Conservation (phyloP, 2,797 vertebrate species). For the Phoxinus dragarum region DNA sequence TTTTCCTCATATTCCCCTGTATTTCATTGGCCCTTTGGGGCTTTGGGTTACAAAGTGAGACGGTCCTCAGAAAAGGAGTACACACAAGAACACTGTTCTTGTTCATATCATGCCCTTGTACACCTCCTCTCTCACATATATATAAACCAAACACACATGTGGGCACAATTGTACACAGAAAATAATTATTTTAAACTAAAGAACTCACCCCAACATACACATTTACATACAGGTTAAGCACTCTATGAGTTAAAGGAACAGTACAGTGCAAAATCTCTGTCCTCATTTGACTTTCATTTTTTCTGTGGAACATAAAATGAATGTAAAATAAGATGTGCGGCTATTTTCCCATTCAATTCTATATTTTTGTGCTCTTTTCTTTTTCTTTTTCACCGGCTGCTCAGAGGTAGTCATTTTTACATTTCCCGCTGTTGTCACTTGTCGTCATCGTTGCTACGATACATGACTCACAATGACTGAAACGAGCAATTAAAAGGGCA, state of each 20-base stretch:
- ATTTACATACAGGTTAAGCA: not conserved
- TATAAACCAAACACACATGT: not conserved
- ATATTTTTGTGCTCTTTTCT: too few relatives aligned
- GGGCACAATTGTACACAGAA: not conserved
- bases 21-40: slow-evolving; percentile 53
- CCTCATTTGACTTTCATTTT: not conserved
- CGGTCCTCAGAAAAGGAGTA: not conserved
- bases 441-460: too few relatives aligned
- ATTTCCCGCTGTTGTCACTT: too few relatives aligned
- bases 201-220: not conserved
- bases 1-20: slow-evolving; percentile 60
- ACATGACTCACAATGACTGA: too few relatives aligned
- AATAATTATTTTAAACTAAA: not conserved
- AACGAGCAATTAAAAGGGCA: too few relatives aligned
- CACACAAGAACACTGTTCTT: slow-evolving; percentile 14
- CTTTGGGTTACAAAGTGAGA: slow-evolving; percentile 20
- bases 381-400: too few relatives aligned
- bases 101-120: slow-evolving; percentile 23
- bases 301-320: not conserved
- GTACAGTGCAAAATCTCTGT: not conserved
- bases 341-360: too few relatives aligned
- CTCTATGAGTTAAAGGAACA: not conserved
- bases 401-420: too few relatives aligned
- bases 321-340: too few relatives aligned
- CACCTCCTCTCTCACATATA: not conserved